phyloP scores from a whole-genome alignment of 2,888 invertebrate species.

The Tubulanus polymorphus region DNA sequence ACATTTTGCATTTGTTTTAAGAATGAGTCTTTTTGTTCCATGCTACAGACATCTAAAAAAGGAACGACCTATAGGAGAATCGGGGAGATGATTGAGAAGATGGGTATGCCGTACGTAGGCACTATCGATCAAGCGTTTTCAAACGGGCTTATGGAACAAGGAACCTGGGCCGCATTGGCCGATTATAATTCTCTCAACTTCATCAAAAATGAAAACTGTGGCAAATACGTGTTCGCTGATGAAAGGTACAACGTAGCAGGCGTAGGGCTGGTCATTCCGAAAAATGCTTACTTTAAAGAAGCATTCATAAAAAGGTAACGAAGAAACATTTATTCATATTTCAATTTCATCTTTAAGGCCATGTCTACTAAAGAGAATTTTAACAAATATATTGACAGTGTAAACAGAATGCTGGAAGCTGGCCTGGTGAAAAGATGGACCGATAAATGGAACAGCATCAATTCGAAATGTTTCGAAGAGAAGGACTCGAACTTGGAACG shows the following conservation, averaged over 20 bases:
- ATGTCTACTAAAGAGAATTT: background rate
- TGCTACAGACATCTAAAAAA: too few relatives aligned
- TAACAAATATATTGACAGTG: too few relatives aligned
- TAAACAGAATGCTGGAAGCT: constrained; percentile 30
- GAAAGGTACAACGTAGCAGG: constrained; percentile 25
- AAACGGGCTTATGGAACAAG: constrained; percentile 11
- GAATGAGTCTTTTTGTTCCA: too few relatives aligned
- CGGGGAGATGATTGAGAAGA: too few relatives aligned
- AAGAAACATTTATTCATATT: background rate
- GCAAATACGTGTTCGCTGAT: constrained; percentile 18
- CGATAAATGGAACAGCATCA: constrained; percentile 27
- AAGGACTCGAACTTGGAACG: too few relatives aligned
- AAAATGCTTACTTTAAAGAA: constrained; percentile 21
- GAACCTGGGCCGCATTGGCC: constrained; percentile 22
- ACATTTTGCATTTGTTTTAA: too few relatives aligned
- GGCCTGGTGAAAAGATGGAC: constrained; percentile 30
- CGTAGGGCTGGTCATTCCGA: constrained; percentile 23
- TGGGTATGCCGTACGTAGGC: too few relatives aligned
- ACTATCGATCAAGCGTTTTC: too few relatives aligned
- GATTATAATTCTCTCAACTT: constrained; percentile 23
- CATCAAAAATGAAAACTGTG: constrained; percentile 19
- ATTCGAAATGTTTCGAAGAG: too few relatives aligned
- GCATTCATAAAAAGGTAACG: too few relatives aligned
- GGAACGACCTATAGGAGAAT: too few relatives aligned
- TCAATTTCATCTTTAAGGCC: background rate